These are phyloP conservation scores for Leiothrix lutea DNA, from an alignment of 2,113 vertebrate genomes.

Conservation along the genomic window DNA sequence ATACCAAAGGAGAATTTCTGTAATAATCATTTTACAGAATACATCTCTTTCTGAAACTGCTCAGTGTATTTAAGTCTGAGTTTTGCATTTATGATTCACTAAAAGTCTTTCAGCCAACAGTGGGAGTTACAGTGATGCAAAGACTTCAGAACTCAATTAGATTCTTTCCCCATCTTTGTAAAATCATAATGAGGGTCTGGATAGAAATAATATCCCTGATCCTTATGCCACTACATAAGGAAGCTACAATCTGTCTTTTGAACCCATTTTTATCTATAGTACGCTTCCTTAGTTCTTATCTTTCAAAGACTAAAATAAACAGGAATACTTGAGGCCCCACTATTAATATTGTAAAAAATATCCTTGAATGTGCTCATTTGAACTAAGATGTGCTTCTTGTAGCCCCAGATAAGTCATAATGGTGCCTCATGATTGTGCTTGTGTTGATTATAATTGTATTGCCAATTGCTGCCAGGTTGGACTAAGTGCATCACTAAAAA, in stretches of 20 bases:
- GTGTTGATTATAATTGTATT: conserved; percentile 11
- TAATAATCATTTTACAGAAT: not conserved
- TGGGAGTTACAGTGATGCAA: not conserved
- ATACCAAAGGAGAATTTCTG: not conserved
- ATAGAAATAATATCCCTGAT: not conserved
- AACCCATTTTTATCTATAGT: not conserved
- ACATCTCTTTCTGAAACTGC: not conserved
- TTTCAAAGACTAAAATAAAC: not conserved
- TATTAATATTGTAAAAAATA: not conserved
- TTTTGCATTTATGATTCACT: not conserved
- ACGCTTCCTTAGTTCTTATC: not conserved
- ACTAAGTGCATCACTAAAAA: not conserved
- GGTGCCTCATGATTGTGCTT: not conserved
- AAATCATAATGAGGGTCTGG: not conserved
- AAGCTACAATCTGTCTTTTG: not conserved
- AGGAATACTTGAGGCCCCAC: not conserved
- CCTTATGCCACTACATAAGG: not conserved
- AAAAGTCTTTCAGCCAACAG: not conserved
- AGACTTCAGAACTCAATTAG: not conserved
- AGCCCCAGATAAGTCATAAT: not conserved
- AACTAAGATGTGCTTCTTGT: not conserved
- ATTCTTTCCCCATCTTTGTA: not conserved
- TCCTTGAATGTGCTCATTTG: not conserved
- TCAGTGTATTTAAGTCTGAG: not conserved
- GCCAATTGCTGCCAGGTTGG: not conserved